A percentile compares a stretch with the other conserved stretches of the same genome.
Conservation (phyloP, 2,888 invertebrate genomes). For the Pardosa pseudoannulata region DNA sequence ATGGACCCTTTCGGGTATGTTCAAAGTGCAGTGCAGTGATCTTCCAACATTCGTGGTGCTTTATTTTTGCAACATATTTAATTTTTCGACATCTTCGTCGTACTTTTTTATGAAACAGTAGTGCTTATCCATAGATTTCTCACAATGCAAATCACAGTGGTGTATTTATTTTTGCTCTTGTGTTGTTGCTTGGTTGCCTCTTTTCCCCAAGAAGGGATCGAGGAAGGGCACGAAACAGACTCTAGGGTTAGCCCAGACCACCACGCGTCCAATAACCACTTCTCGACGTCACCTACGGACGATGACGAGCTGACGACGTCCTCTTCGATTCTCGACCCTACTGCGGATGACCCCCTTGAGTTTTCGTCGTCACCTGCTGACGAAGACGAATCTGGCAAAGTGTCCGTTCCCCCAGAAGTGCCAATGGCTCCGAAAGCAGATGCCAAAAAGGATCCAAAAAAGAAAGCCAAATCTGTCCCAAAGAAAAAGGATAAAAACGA, state of each 20-base stretch:
- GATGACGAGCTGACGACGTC: neutral
- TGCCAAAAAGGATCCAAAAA: conserved; percentile 43
- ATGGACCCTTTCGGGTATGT: neutral
- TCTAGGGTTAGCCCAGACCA: neutral
- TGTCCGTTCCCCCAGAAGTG: neutral
- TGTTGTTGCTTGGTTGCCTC: neutral
- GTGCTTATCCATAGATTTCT: too few relatives aligned
- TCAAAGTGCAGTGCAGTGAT: neutral
- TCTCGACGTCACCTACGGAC: neutral
- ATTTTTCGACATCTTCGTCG: too few relatives aligned
- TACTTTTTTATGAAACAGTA: too few relatives aligned
- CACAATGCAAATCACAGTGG: neutral
- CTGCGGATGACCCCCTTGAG: too few relatives aligned
- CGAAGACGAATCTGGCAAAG: neutral
- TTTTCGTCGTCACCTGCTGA: neutral
- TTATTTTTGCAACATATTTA: neutral
- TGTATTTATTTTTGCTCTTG: neutral
- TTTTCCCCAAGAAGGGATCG: neutral
- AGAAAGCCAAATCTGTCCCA: conserved; percentile 27
- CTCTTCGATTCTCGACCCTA: too few relatives aligned
- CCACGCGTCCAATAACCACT: neutral
- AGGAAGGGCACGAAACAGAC: neutral
- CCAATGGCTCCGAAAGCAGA: conserved; percentile 26
- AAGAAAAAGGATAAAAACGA: conserved; percentile 48
- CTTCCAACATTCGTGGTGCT: neutral